phyloP scores from a whole-genome alignment of 1,140 invertebrate genomes.

The Scaptomyza hsui region DNA sequence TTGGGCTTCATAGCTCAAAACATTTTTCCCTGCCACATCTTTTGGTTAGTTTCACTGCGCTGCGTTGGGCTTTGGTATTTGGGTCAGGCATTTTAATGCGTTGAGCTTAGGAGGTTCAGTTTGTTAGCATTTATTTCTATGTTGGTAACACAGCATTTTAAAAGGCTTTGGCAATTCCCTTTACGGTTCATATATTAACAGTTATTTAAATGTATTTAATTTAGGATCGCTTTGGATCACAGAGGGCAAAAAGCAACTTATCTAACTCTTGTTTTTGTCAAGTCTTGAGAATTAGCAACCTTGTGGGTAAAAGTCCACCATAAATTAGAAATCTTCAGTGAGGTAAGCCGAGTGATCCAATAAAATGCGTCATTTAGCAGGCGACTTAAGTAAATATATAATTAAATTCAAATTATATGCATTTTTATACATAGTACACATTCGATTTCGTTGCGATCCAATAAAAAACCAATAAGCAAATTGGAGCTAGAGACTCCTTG shows the following conservation, averaged over 20 bases:
- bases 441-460: constrained; percentile 68
- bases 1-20: constrained; percentile 14
- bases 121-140: constrained; percentile 14
- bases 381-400: constrained; percentile 34
- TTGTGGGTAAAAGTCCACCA: constrained; percentile 4
- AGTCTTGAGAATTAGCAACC: constrained; percentile 13
- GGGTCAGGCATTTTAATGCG: constrained; percentile 65
- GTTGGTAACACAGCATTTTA: not conserved
- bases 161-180: constrained; percentile 22
- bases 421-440: constrained; percentile 59
- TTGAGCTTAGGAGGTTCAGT: constrained; percentile 30
- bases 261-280: not conserved
- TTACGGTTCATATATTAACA: not conserved
- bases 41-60: constrained; percentile 24
- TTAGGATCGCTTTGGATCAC: too few relatives aligned
- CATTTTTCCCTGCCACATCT: constrained; percentile 14
- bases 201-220: not conserved
- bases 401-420: constrained; percentile 64
- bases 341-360: constrained; percentile 21
- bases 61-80: constrained; percentile 47
- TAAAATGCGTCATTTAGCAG: constrained; percentile 42
- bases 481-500: constrained; percentile 62
- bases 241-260: not conserved
- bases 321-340: constrained; percentile 29
- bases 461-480: constrained; percentile 32